Conservation (phyloP, 2,888 invertebrate genomes). For the Pilophorus perplexus region DNA sequence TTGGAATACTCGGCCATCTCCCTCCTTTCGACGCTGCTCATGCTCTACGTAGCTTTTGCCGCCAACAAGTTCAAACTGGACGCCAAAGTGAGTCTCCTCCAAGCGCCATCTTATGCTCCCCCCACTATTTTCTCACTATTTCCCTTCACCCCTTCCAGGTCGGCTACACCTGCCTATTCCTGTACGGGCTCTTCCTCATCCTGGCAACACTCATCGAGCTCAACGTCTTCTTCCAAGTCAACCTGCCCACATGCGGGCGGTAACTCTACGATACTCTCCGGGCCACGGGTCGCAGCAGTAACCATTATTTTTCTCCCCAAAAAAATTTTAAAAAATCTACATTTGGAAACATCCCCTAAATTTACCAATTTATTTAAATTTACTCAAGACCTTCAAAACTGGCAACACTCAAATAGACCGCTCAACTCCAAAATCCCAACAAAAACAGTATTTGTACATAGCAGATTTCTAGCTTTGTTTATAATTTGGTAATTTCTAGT, state of each 20-base stretch:
- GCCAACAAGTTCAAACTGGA: constrained; percentile 84
- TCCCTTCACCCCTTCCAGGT: constrained; percentile 52
- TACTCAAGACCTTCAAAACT: no score
- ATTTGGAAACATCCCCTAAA: no score
- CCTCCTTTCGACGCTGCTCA: constrained; percentile 76
- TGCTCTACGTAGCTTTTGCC: constrained; percentile 80
- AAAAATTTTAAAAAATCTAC: no score
- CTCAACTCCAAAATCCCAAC: no score
- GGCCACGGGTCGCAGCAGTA: no score
- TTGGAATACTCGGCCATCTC: constrained; percentile 88
- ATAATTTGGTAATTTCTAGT: no score
- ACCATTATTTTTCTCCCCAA: no score
- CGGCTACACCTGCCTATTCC: constrained; percentile 77
- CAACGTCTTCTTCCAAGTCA: constrained; percentile 89
- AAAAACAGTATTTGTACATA: no score
- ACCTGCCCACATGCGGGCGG: constrained; percentile 60
- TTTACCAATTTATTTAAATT: no score
- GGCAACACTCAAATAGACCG: no score
- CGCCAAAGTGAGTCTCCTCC: constrained; percentile 58
- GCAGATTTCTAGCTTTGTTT: no score
- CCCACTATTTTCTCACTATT: background rate
- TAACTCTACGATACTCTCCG: no score
- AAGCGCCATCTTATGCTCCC: background rate
- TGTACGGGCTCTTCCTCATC: constrained; percentile 83
- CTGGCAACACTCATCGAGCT: constrained; percentile 87